Base-by-base conservation (phyloP, 2,888 invertebrate species). In the Ochlodes sylvanus region DNA sequence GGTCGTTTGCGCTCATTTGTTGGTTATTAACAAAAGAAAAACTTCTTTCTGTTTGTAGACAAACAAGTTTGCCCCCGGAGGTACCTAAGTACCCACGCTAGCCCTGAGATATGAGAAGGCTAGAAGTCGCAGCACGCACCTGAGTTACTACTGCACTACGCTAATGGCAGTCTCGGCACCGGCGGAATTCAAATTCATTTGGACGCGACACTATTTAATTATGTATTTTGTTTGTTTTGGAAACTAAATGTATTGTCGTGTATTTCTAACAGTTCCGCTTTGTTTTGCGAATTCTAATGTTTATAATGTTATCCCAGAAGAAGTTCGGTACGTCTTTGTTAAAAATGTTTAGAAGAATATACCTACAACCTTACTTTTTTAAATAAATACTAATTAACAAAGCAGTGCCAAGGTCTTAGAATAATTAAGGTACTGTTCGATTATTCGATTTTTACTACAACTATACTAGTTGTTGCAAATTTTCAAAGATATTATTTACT, bases 51-150 rank as follows among this genome's bases (percentile, higher is more conserved):
- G 14, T 41, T 38, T 7, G 17, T 6, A 41, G 34, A 17, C 15
- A 14, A 38, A 41, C 10, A 21, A 12, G 19, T 21, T 38, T 61
- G 5, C 52, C 52, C 52, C 27, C 12, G 41, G 42, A 63, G 27
- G 54, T 54, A n/a, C n/a, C n/a, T n/a, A 14, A 63, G 50, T 47
- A 62, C n/a, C n/a, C n/a, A n/a, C 62, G n/a, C 21, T 38, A 41
- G 38, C 7, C 42, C n/a, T 54, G 27, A 63, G 21, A 32, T 63
- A 63, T 63, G 55, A 15, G 21, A 15, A 27, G 42, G 7, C 32
- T 55, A 19, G 42, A 32, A 63, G 63, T 63, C 63, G 55, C 27
- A 2, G 44, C 63, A 55, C 55, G 55, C 63, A 55, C 55, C 63
- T 55, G 63, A 63, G 14, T 55, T 55, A 56, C 32, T 63, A 44